Evolutionary conservation across 2,888 invertebrate species (phyloP).

Genomic region (Eueremaeus valkanovi): DNA sequence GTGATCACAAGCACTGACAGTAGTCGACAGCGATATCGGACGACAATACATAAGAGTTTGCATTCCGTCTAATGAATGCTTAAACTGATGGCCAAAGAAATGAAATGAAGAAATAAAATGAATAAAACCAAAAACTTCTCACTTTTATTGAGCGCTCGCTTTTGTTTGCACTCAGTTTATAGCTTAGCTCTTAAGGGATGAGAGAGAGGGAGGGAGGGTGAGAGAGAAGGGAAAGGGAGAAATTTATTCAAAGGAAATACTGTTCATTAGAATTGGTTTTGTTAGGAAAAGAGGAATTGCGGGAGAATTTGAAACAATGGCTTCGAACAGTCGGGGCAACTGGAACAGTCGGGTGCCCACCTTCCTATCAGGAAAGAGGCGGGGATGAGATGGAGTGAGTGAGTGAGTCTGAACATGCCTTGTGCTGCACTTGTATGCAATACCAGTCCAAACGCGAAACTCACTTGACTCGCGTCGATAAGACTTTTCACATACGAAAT

Average conservation of each 20-base stretch:
- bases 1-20: constrained; percentile 3
- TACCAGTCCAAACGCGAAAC: neutral
- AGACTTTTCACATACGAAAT: neutral
- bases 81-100: neutral
- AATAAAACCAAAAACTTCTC: neutral
- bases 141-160: constrained; percentile 18
- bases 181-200: neutral
- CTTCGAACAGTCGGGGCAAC: neutral
- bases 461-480: neutral
- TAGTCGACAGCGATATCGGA: neutral
- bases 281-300: neutral
- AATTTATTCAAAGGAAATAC: neutral
- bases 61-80: no score
- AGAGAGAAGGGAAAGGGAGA: neutral
- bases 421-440: neutral
- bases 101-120: no score
- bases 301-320: neutral
- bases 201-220: constrained; percentile 9
- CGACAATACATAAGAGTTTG: neutral
- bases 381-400: neutral
- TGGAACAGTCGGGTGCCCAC: constrained; percentile 17
- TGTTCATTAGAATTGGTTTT: constrained; percentile 9
- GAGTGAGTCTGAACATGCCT: neutral
- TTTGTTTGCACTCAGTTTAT: neutral
- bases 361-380: constrained; percentile 32